These are phyloP conservation scores for Ovis canadensis DNA, from an alignment of 2,113 vertebrate genomes.

Conservation along the genomic window DNA sequence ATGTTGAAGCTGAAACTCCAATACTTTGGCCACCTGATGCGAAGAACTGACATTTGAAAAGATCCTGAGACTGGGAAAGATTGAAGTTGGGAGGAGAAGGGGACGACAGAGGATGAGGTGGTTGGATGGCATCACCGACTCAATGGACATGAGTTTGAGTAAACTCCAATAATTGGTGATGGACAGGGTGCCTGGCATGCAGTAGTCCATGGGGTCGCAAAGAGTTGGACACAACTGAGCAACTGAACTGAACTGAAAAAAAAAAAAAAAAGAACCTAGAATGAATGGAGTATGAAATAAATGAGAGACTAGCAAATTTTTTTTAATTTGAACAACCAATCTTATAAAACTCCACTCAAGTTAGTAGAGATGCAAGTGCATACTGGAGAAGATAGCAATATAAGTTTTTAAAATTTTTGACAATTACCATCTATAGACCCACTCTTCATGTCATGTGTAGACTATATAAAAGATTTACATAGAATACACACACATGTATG, in stretches of 20 bases:
- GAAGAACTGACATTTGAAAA: neutral
- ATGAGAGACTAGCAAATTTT: neutral
- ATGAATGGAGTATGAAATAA: slow-evolving; percentile 46
- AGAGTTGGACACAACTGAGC: neutral
- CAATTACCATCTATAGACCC: neutral
- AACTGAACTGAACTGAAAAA: neutral
- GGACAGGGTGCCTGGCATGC: fast-evolving
- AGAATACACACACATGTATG: neutral
- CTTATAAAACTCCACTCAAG: neutral
- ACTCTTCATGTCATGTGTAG: neutral
- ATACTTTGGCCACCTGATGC: neutral
- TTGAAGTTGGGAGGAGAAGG: neutral
- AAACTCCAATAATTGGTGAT: neutral
- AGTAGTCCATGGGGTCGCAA: neutral
- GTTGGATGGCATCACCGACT: neutral
- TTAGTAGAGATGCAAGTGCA: neutral
- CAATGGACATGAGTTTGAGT: neutral
- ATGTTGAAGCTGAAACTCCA: neutral
- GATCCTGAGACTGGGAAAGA: neutral
- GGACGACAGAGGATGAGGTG: neutral
- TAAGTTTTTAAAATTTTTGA: neutral
- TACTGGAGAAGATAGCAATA: neutral
- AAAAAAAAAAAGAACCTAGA: slow-evolving; percentile 3
- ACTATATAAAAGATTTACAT: neutral
- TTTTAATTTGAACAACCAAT: neutral